Conservation (phyloP, 2,113 vertebrate species). For the Oreocharis arfaki region DNA sequence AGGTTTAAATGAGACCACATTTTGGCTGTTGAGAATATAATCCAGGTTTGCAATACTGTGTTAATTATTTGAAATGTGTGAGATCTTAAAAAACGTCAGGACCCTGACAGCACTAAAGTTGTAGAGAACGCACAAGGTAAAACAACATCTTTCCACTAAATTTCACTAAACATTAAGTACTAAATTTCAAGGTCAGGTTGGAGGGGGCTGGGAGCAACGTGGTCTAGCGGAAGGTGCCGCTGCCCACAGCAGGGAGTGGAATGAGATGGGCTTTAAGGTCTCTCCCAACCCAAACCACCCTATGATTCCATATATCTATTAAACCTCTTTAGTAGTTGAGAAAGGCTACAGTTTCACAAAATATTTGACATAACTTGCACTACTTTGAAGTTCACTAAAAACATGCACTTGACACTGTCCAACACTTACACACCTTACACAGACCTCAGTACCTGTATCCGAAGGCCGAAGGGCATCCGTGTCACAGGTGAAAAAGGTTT, state of each 20-base stretch:
- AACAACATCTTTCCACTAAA: background rate
- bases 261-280: background rate
- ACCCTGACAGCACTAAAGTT: background rate
- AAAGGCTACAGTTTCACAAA: background rate
- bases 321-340: background rate
- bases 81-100: background rate
- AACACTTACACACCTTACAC: rapidly evolving
- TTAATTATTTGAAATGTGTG: background rate
- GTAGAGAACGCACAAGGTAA: background rate
- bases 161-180: background rate
- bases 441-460: conserved; percentile 79
- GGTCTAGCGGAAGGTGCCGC: background rate
- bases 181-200: background rate
- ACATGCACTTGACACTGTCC: rapidly evolving
- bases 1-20: background rate
- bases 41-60: background rate
- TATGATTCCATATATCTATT: background rate
- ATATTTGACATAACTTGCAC: background rate
- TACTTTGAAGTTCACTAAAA: background rate
- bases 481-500: conserved; percentile 96
- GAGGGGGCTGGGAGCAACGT: background rate
- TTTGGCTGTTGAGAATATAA: background rate
- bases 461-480: conserved; percentile 90
- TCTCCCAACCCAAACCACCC: background rate
- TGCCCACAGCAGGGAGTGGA: background rate